phyloP scores from a whole-genome alignment of 2,113 vertebrate genomes.

The Neoarius graeffei region DNA sequence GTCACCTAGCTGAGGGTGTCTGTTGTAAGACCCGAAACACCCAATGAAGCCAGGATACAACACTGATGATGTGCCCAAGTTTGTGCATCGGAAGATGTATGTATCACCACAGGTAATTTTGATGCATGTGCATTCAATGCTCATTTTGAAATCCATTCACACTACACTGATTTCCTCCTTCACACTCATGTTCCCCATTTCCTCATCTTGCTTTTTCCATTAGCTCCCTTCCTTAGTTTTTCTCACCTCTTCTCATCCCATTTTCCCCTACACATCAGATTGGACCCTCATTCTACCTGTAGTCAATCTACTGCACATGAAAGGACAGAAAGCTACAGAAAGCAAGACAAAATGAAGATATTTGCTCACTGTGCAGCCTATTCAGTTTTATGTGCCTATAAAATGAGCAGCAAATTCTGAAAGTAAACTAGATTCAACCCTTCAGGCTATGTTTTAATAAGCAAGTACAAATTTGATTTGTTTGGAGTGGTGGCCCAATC shows the following conservation, averaged over 20 bases:
- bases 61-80: too few relatives aligned
- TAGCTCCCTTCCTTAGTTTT: constrained; percentile 8
- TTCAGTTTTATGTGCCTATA: constrained; percentile 27
- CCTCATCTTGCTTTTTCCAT: constrained; percentile 19
- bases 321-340: constrained; percentile 2
- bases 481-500: constrained; percentile 47
- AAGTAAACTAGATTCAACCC: constrained; percentile 46
- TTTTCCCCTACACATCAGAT: constrained; percentile 35
- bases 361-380: constrained; percentile 16
- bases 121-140: neutral
- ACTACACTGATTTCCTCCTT: constrained; percentile 9
- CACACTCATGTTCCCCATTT: neutral
- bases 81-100: too few relatives aligned
- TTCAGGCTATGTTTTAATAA: constrained; percentile 57
- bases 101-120: neutral
- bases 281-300: constrained; percentile 23
- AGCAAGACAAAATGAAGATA: neutral
- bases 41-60: too few relatives aligned
- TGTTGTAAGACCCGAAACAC: too few relatives aligned
- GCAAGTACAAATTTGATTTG: constrained; percentile 43
- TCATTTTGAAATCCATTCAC: constrained; percentile 10
- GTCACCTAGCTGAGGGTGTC: too few relatives aligned
- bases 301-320: constrained; percentile 13
- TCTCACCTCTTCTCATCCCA: constrained; percentile 26
- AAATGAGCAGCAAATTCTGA: constrained; percentile 44